These are phyloP conservation scores for Hippopotamyrus pictus DNA, from an alignment of 2,797 vertebrate genomes.

Conservation along the genomic window DNA sequence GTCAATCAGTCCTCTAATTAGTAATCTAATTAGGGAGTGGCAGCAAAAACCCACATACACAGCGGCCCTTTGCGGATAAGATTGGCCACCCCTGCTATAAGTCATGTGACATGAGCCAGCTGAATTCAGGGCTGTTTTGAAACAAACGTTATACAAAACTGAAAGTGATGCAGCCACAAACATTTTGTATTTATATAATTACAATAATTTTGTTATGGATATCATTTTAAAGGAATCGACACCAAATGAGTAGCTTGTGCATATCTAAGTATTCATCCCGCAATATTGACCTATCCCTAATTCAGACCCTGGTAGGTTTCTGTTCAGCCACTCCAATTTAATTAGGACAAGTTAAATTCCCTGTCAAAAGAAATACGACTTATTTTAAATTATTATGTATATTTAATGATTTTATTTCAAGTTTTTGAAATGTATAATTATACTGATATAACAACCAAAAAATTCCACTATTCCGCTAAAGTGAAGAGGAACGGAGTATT, in stretches of 20 bases:
- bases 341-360: neutral
- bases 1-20: no score
- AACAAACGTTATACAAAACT: neutral
- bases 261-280: neutral
- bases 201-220: neutral
- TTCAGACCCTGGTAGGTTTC: neutral
- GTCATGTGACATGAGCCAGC: neutral
- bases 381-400: neutral
- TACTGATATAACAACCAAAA: neutral
- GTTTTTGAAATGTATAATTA: neutral
- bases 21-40: no score
- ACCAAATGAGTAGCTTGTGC: neutral
- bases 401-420: neutral
- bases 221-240: neutral
- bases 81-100: no score
- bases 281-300: neutral
- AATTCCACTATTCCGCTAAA: neutral
- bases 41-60: no score
- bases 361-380: neutral
- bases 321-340: neutral
- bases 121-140: neutral
- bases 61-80: no score
- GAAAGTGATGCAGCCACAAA: neutral
- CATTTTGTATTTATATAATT: neutral
- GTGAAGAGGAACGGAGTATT: neutral